Base-by-base conservation (phyloP, 2,888 invertebrate genomes). In the Coleophora deauratella region DNA sequence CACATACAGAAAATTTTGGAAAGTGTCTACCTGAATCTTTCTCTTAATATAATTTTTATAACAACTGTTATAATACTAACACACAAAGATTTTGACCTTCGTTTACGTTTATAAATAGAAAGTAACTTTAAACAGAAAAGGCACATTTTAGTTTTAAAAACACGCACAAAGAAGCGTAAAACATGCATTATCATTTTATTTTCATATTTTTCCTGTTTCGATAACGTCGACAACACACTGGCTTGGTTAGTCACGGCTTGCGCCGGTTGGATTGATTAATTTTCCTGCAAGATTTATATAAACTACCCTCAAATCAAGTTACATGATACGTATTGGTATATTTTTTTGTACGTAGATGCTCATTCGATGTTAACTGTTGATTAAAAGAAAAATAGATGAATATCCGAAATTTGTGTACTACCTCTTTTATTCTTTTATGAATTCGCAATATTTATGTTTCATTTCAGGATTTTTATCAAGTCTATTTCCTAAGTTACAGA, bases 11-110 rank as follows among this genome's bases (percentile, higher is more conserved):
- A 55, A 49, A 47, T 57, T 52, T 47, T 54, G 66, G 59, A 62
- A 52, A 73, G 77, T 79, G 82, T 81, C 78, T 84, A 85, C 80
- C 82, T 82, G 77, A 74, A 63, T 62, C 63, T 58, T 55, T 57
- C 57, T 51, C 47, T 49, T 49, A 42, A 45, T 44, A 47, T 37
- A 21, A 6, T 4, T 21, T 21, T 21, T 21, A 46, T 46, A 48
- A 51, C 46, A 21, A 4, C 6, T 21, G 21, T 44, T 47, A 43
- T 51, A 42, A 35, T 66, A 76, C 75, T 74, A 72, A 77, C 74
- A 58, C 59, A 59, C 54, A 53, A 54, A 55, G 49, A 53, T 47
- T 55, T 55, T 43, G 47, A 54, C 51, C 50, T 61, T 56, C 49
- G 52, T 63, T 69, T 71, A 51, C 57, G 59, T 61, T 65, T 72